Evolutionary conservation across 1,140 invertebrate genomes (phyloP).

Genomic region (Theocolax elegans): DNA sequence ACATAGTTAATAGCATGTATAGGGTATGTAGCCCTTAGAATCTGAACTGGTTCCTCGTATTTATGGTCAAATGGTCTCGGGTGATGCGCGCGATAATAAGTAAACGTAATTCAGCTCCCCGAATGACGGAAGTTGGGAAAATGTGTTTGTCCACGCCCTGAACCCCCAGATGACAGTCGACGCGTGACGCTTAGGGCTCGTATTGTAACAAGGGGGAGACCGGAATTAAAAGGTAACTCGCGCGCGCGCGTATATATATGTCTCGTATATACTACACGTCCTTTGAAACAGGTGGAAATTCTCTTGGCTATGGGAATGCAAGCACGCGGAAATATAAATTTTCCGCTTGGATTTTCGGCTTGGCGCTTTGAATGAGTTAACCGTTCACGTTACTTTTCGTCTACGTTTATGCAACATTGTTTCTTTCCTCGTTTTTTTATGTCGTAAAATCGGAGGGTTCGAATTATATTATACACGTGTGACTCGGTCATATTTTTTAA

Average conservation of each 20-base stretch:
- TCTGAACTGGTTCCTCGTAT: no score
- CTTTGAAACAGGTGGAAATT: slow-evolving; percentile 24
- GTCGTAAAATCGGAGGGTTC: no score
- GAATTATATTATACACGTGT: no score
- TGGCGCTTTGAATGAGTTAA: no score
- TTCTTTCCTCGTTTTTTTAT: no score
- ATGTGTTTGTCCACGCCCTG: not conserved
- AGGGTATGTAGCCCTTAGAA: no score
- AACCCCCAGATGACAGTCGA: not conserved
- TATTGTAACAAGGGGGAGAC: not conserved
- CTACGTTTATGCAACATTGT: no score
- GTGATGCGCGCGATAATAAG: slow-evolving; percentile 28
- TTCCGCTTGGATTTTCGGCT: not conserved
- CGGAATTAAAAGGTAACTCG: slow-evolving; percentile 21
- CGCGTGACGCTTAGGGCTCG: slow-evolving; percentile 11
- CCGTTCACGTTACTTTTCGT: no score
- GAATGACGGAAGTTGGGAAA: slow-evolving; percentile 20
- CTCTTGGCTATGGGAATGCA: not conserved
- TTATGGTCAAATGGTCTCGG: slow-evolving; percentile 33
- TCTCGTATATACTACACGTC: no score
- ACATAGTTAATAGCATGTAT: no score
- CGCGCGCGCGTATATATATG: no score
- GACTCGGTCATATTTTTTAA: no score
- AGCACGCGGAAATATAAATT: slow-evolving; percentile 15
- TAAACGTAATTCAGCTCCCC: slow-evolving; percentile 11